These are phyloP conservation scores for Mormyrus hasselquistii DNA, from an alignment of 2,797 vertebrate species.

Conservation along the genomic window DNA sequence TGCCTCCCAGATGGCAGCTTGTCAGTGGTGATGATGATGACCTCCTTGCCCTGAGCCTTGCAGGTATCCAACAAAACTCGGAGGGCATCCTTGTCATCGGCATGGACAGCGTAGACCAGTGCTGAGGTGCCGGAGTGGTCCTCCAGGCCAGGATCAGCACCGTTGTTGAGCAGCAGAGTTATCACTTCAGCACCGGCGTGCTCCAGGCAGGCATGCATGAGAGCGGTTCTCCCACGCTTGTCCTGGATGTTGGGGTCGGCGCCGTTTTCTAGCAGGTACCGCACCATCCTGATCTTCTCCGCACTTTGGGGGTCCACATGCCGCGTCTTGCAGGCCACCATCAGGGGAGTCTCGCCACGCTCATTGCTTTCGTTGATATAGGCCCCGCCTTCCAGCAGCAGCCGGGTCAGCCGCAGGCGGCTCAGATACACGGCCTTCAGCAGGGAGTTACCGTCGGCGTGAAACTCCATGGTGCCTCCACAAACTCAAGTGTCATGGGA, in stretches of 20 bases:
- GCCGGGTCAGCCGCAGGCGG: slow-evolving; percentile 79
- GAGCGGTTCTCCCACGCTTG: slow-evolving; percentile 77
- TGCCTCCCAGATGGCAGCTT: slow-evolving; percentile 62
- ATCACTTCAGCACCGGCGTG: slow-evolving; percentile 70
- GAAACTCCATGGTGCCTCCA: slow-evolving; percentile 40
- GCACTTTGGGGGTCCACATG: slow-evolving; percentile 74
- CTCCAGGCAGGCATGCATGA: slow-evolving; percentile 84
- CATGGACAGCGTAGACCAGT: slow-evolving; percentile 74
- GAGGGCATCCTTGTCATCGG: slow-evolving; percentile 70
- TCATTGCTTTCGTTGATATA: slow-evolving; percentile 89
- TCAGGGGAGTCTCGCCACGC: slow-evolving; percentile 78
- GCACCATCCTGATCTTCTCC: slow-evolving; percentile 77
- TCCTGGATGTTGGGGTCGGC: slow-evolving; percentile 92
- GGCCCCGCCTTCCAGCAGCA: slow-evolving; percentile 82
- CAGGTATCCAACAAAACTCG: slow-evolving; percentile 76
- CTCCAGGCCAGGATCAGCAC: slow-evolving; percentile 77
- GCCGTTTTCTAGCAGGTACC: slow-evolving; percentile 81
- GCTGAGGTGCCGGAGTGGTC: slow-evolving; percentile 75
- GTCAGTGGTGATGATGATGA: slow-evolving; percentile 81
- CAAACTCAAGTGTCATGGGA: background rate
- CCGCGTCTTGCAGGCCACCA: slow-evolving; percentile 79
- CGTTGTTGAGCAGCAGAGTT: slow-evolving; percentile 67
- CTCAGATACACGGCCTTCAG: slow-evolving; percentile 81
- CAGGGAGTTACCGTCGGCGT: slow-evolving; percentile 72
- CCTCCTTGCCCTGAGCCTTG: slow-evolving; percentile 80